Evolutionary conservation across 2,113 vertebrate species (phyloP).

Genomic region (Poeciliopsis turrubarensis): DNA sequence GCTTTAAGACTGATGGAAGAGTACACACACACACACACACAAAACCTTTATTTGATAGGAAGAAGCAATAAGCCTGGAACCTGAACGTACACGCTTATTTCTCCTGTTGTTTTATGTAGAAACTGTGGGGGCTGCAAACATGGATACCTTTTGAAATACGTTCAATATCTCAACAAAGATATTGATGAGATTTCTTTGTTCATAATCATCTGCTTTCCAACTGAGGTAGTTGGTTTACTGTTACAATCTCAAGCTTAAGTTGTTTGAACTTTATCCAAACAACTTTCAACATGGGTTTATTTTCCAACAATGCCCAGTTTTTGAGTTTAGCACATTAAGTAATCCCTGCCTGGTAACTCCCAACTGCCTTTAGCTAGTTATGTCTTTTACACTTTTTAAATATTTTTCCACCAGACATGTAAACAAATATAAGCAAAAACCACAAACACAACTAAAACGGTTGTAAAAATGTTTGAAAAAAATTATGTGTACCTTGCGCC

Average conservation of each 20-base stretch:
- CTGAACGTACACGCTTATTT: background rate
- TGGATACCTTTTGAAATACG: background rate
- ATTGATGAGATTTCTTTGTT: background rate
- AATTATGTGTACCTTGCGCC: conserved; percentile 85
- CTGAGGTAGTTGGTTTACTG: too few species aligned
- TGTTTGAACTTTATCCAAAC: background rate
- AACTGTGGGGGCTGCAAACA: background rate
- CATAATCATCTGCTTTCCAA: background rate
- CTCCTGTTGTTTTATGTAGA: conserved; percentile 14
- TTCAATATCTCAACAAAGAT: background rate
- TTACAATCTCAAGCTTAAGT: background rate
- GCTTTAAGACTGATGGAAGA: conserved; percentile 34
- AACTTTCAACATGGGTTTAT: background rate
- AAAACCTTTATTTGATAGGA: conserved; percentile 54
- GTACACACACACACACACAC: conserved; percentile 1
- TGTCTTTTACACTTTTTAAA: background rate
- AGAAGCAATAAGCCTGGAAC: conserved; percentile 34
- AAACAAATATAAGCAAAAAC: background rate
- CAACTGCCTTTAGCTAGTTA: background rate
- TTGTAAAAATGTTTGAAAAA: background rate
- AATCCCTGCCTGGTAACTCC: background rate
- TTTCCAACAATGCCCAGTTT: background rate
- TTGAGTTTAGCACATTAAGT: background rate
- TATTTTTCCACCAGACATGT: background rate
- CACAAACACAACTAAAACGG: background rate